phyloP scores from a whole-genome alignment of 1,140 invertebrate species.

The Yoshiicerus persimilis region DNA sequence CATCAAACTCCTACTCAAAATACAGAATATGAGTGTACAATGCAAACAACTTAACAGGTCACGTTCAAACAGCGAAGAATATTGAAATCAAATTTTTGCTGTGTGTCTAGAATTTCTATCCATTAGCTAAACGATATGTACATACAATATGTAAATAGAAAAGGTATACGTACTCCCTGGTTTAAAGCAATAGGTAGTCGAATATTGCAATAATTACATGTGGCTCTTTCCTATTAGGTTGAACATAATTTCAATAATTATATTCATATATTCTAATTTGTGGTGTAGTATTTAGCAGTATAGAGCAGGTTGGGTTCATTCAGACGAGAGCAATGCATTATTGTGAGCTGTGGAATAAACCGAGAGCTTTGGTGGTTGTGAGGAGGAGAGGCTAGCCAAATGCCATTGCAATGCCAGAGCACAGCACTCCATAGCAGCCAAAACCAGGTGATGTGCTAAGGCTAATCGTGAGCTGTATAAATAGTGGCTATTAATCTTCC shows the following conservation, averaged over 20 bases:
- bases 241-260: not conserved
- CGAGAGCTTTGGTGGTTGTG: not conserved
- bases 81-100: not conserved
- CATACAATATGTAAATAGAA: not conserved
- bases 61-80: not conserved
- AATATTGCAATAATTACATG: not conserved
- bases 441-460: not conserved
- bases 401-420: not conserved
- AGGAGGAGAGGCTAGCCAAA: not conserved
- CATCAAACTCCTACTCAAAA: not conserved
- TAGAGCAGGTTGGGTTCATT: not conserved
- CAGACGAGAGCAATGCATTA: not conserved
- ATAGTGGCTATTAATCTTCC: slow-evolving; percentile 13
- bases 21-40: not conserved
- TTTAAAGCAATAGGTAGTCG: no score
- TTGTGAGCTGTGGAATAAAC: not conserved
- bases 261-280: not conserved
- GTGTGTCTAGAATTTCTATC: not conserved
- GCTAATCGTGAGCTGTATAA: not conserved
- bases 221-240: not conserved
- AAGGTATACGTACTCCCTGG: not conserved
- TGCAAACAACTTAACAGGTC: not conserved
- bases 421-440: not conserved
- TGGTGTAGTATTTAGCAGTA: no score
- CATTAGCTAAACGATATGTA: not conserved